Base-by-base conservation (phyloP, 2,888 invertebrate species). In the Charanyca ferruginea region DNA sequence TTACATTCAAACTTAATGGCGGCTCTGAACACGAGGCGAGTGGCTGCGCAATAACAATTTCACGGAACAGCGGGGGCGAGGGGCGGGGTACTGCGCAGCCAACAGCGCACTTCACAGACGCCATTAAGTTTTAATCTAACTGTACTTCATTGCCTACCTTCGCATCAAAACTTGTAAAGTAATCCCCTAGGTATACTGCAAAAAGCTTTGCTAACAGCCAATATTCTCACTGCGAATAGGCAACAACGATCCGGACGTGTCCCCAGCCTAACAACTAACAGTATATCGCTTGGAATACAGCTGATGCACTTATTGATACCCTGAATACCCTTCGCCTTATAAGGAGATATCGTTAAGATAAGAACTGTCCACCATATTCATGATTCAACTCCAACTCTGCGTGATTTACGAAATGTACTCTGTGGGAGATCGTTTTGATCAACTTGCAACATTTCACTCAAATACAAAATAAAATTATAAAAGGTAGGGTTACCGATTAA, bases 391-490 rank as follows among this genome's bases (percentile, higher is more conserved):
- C 55, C 59, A 45, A 60, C 68, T 55, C 57, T 5, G 68, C 49
- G 67, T 68, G 80, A 79, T 80, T 76, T 79, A 70, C 82, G 67
- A 76, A 79, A 79, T 49, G 44, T 25, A 16, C 66, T 20, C 72
- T 13, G 72, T 64, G 47, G 66, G 65, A 68, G 66, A 81, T 70
- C 65, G 55, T 16, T 52, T n/a, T 41, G 65, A 60, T 58, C 51
- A 68, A 65, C 68, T 72, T 49, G 61, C 66, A 55, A 75, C 68
- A 65, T 72, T 81, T 80, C 64, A 75, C 66, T 81, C 62, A 66
- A 73, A 58, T 35, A 54, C 45, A 13, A 68, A 44, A 51, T 49
- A n/a, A n/a, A n/a, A n/a, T n/a, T 53, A 45, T 58, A 11, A 41
- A 16, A 3, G 9, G 16, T 59, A 73, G 75, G 74, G 62, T 60